Base-by-base conservation (phyloP, 2,797 vertebrate genomes). In the Rhabdomys pumilio region DNA sequence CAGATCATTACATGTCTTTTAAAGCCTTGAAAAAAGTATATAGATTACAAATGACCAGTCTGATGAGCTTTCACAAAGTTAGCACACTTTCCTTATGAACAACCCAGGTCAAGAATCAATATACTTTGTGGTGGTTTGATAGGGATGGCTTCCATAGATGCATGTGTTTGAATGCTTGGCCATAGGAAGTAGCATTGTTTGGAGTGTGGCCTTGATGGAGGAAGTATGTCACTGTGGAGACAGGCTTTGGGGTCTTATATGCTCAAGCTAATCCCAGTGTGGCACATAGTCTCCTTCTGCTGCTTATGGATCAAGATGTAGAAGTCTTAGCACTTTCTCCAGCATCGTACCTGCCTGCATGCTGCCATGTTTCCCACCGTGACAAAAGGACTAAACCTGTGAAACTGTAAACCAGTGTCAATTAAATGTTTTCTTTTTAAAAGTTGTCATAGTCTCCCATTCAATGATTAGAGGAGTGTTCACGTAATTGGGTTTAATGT, bases 11-110 rank as follows among this genome's bases (percentile, higher is more conserved):
- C 84, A 20, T 24, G 13, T 4, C 76, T 91, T 89, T 53, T 61
- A 80, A 94, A 76, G 11, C 79, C 34, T 85, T 22, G 90, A 22
- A 80, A 86, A 87, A 96, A 6, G 20, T 38, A 59, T 11, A 79
- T 26, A 90, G 41, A 73, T 84, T n/a, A n/a, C 57, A 61, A 92
- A 79, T 47, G 57, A 85, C 11, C 22, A 88, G 50, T 63, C 50
- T 82, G 47, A 67, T 67, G n/a, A 75, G 26, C 55, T 96, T 80
- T 93, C 75, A 63, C 63, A 92, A 90, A 88, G 77, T 31, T 17
- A 84, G 13, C 34, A 29, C 0, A 88, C 2, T 55, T 81, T 89
- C 88, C 53, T 82, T 81, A 41, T 72, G 13, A 75, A 90, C 2
- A 69, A 17, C 2, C 34, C 24, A 24, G 38, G 57, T 80, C 63